These are phyloP conservation scores for Phrynosoma blainvillii DNA, from an alignment of 2,113 vertebrate species.

Conservation along the genomic window DNA sequence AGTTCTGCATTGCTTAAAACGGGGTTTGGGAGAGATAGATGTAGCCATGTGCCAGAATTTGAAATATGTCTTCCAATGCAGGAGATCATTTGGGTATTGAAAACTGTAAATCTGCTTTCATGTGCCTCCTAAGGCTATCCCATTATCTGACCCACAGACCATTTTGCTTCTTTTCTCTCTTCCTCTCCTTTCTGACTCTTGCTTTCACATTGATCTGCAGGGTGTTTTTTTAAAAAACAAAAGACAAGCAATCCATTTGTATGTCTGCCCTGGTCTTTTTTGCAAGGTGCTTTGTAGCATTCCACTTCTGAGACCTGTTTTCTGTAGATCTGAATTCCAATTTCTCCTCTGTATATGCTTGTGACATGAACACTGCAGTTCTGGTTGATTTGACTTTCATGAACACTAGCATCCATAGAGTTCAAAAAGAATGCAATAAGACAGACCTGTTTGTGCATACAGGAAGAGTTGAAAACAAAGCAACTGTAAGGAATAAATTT, in stretches of 20 bases:
- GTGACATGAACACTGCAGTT: conserved; percentile 55
- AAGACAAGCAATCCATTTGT: conserved; percentile 11
- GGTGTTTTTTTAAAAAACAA: not conserved
- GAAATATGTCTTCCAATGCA: too few species aligned
- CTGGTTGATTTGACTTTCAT: conserved; percentile 66
- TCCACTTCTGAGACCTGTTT: conserved; percentile 31
- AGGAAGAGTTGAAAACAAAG: conserved; percentile 67
- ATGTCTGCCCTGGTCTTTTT: conserved; percentile 24
- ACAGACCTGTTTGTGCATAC: conserved; percentile 59
- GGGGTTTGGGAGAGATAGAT: too few species aligned
- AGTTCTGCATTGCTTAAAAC: too few species aligned
- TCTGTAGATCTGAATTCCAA: conserved; percentile 50
- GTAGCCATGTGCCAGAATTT: too few species aligned
- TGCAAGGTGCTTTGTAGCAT: conserved; percentile 46
- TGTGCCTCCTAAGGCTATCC: too few species aligned
- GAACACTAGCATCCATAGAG: not conserved
- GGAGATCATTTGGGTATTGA: too few species aligned
- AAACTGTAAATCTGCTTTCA: too few species aligned
- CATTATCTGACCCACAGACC: not conserved
- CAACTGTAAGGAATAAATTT: conserved; percentile 48
- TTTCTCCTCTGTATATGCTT: conserved; percentile 52
- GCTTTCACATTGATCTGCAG: not conserved
- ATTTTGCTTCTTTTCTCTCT: not conserved
- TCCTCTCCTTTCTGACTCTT: not conserved
- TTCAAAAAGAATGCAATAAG: conserved; percentile 53